Evolutionary conservation across 1,140 invertebrate species (phyloP).

Genomic region (Polypedilum pembai): DNA sequence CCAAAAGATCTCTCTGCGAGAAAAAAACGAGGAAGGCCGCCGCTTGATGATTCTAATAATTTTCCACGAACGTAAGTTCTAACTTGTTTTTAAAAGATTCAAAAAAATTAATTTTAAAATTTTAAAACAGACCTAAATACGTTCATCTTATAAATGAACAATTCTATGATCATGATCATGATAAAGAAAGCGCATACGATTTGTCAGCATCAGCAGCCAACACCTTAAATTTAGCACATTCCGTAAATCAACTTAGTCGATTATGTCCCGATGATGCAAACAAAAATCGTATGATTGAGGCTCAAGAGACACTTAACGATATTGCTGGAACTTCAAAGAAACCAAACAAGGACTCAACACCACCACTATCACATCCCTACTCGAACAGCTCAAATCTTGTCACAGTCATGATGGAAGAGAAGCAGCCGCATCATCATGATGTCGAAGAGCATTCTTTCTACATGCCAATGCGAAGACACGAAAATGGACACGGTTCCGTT

Average conservation of each 20-base stretch:
- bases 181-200: constrained; percentile 3
- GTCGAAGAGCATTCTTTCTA: not conserved
- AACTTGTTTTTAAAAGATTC: not conserved
- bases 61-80: constrained; percentile 35
- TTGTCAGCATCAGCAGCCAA: constrained; percentile 1
- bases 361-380: not conserved
- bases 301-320: not conserved
- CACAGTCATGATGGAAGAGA: constrained; percentile 28
- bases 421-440: not conserved
- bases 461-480: constrained; percentile 12
- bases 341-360: not conserved
- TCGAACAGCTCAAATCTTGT: constrained; percentile 28
- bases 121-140: not conserved
- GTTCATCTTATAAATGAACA: constrained; percentile 6
- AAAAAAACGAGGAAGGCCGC: constrained; percentile 54
- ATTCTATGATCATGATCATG: constrained; percentile 5
- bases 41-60: constrained; percentile 52
- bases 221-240: not conserved
- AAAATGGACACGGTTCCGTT: not conserved
- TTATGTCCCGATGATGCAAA: not conserved
- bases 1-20: constrained; percentile 35
- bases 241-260: not conserved
- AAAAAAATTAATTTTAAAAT: not conserved
- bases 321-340: not conserved
- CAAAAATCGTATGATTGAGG: not conserved